Evolutionary conservation across 2,113 vertebrate species (phyloP).

Genomic region (Semnopithecus entellus): DNA sequence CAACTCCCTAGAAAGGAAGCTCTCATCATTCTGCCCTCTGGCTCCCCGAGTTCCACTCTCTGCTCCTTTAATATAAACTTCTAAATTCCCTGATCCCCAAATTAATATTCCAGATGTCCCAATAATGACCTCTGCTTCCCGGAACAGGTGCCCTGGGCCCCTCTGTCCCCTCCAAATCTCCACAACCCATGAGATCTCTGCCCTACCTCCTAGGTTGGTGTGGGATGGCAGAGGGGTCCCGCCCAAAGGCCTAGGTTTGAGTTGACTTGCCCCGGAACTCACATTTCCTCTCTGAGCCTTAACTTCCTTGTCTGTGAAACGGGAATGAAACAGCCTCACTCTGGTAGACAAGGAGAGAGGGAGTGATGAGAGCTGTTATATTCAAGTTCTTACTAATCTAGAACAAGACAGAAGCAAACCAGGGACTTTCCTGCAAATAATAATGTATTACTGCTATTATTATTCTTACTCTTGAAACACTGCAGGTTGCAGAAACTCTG

Average conservation of each 20-base stretch:
- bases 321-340: background rate
- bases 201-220: background rate
- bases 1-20: background rate
- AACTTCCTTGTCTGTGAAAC: background rate
- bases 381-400: background rate
- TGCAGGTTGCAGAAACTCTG: slow-evolving; percentile 90
- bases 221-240: background rate
- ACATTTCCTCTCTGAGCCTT: background rate
- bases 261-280: background rate
- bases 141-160: background rate
- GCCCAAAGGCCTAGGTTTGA: background rate
- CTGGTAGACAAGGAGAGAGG: background rate
- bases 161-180: background rate
- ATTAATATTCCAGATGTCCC: background rate
- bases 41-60: background rate
- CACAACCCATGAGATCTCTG: background rate
- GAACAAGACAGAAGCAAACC: background rate
- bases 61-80: background rate
- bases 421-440: background rate
- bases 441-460: background rate
- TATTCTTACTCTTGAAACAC: background rate
- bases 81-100: background rate
- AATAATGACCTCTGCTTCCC: background rate
- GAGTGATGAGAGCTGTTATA: background rate
- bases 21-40: background rate